Evolutionary conservation across 2,797 vertebrate species (phyloP), one percentile per base, ranked within the genome.

Genomic region (Poeciliopsis paucimaculata): DNA sequence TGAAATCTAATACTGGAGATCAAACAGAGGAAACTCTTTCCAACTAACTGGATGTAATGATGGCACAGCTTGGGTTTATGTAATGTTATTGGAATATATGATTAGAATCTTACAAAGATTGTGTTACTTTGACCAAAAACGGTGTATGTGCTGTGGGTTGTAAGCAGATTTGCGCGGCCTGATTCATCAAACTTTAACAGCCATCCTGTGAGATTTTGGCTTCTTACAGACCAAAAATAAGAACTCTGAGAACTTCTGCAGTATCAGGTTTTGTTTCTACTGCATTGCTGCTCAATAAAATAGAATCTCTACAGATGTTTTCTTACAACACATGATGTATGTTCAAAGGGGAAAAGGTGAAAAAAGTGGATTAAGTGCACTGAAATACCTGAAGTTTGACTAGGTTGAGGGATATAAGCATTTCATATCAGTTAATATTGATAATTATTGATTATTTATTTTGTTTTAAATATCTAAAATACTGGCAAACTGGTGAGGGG

Each of bases 151-250:
- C 80, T 57, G 68, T 13, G 82, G 51, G 75, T 83, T 73, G 23
- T 41, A 82, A 88, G 26, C 81, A 66, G 77, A n/a, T 57, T 28
- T 75, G 64, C 53, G 45, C 57, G 64, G 84, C 41, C 80, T 1
- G 62, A 82, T 66, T 82, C 81, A 83, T 86, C 23, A 89, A 90
- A 88, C 73, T 82, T 85, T 87, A 90, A 53, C 0, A 73, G 20
- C 26, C 34, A 0, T 75, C 68, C 49, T 0, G 31, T 36, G 72
- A 23, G 70, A 77, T 60, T 80, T 47, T 68, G 74, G 84, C 76
- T 76, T 77, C 66, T 82, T 20, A 75, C 26, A 70, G 49, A 57
- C 57, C 34, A n/a, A 72, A 28, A 45, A 75, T 77, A 60, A 75
- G 68, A 70, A 39, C 47, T 70, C n/a, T 36, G 68, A 16, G 15